phyloP scores from a whole-genome alignment of 2,888 invertebrate species.

The Rambutsinella grinnellia region DNA sequence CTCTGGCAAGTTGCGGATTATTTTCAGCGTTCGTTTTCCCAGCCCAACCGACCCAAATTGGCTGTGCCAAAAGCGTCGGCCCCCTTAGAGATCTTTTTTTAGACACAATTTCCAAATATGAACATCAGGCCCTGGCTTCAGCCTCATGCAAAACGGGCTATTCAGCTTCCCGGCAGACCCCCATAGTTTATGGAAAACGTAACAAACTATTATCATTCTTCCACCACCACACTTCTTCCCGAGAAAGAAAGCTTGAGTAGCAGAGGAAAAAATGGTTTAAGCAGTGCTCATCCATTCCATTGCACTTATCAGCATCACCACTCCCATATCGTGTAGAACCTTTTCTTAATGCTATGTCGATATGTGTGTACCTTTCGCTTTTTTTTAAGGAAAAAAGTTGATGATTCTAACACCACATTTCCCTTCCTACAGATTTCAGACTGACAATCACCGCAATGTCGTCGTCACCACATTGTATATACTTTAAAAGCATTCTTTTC shows the following conservation, averaged over 20 bases:
- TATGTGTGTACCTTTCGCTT: neutral
- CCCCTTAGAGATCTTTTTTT: conserved; percentile 65
- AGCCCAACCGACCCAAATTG: conserved; percentile 63
- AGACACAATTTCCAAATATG: conserved; percentile 66
- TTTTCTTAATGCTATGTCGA: too few relatives aligned
- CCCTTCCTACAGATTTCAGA: conserved; percentile 26
- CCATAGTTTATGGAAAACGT: conserved; percentile 55
- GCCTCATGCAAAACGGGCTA: conserved; percentile 55
- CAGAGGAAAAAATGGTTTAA: too few relatives aligned
- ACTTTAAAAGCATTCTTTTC: conserved; percentile 11
- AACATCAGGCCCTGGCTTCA: conserved; percentile 68
- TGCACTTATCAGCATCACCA: conserved; percentile 1
- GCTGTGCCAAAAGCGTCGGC: conserved; percentile 63
- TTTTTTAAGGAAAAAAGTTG: neutral
- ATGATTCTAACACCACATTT: conserved; percentile 3
- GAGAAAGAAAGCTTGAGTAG: neutral
- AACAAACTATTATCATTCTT: conserved; percentile 38
- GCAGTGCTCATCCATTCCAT: neutral
- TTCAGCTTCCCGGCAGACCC: conserved; percentile 57
- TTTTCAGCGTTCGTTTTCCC: conserved; percentile 63
- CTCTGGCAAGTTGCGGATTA: conserved; percentile 60
- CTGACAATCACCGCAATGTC: conserved; percentile 46
- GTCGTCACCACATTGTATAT: conserved; percentile 42
- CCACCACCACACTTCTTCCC: conserved; percentile 4
- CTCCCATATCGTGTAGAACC: neutral